A percentile compares a stretch with the other conserved stretches of the same genome.
Evolutionary conservation across 2,113 vertebrate genomes (phyloP).

Genomic region (Lophotis ruficrista): DNA sequence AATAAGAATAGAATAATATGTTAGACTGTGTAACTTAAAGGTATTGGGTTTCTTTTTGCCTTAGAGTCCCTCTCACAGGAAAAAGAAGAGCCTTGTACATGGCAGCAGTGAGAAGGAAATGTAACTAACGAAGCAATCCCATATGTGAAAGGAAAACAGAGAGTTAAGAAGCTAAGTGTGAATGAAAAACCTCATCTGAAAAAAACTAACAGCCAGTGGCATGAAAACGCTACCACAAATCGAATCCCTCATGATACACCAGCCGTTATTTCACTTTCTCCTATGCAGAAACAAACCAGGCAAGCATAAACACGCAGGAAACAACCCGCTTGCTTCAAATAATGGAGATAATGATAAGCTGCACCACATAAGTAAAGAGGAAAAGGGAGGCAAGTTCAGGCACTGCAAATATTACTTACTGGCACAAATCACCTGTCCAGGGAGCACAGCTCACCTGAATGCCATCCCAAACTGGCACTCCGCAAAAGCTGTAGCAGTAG

Average conservation of each 20-base stretch:
- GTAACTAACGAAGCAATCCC: not conserved
- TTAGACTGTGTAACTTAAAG: not conserved
- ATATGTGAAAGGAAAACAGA: not conserved
- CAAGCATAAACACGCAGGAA: not conserved
- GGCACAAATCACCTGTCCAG: not conserved
- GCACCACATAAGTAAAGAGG: not conserved
- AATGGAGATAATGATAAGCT: not conserved
- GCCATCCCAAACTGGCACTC: not conserved
- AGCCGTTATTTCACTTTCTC: not conserved
- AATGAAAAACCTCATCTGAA: not conserved
- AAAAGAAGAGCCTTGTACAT: not conserved
- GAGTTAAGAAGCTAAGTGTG: rapidly evolving
- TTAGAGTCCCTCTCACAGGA: not conserved
- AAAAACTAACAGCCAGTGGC: not conserved
- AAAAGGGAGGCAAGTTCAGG: not conserved
- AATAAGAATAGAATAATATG: not conserved
- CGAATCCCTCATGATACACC: not conserved
- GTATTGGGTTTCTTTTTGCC: not conserved
- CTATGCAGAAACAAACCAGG: not conserved
- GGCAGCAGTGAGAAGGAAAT: not conserved
- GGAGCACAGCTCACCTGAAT: not conserved
- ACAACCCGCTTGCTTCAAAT: not conserved
- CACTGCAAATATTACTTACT: not conserved
- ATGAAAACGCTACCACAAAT: not conserved
- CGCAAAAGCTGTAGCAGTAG: not conserved